Conservation (phyloP, 2,888 invertebrate genomes). For the Selenia dentaria region DNA sequence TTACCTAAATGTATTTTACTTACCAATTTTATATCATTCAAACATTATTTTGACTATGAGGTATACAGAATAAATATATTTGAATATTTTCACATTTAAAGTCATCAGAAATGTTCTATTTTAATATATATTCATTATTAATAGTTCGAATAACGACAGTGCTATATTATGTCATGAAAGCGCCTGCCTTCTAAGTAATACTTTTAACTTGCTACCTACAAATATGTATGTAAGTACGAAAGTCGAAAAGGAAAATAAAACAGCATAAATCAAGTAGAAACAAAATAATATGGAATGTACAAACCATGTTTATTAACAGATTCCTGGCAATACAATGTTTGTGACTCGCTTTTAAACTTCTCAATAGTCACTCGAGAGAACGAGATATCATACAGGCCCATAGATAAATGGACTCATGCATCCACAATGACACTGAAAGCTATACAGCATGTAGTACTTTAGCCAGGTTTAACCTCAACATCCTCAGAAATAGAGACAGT, state of each 20-base stretch:
- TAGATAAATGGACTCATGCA: constrained; percentile 62
- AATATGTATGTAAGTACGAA: constrained; percentile 37
- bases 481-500: constrained; percentile 64
- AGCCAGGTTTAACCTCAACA: constrained; percentile 74
- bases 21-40: constrained; percentile 83
- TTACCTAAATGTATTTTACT: constrained; percentile 79
- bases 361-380: constrained; percentile 51
- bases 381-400: constrained; percentile 50
- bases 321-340: constrained; percentile 85
- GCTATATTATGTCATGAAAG: constrained; percentile 65
- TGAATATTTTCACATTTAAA: constrained; percentile 69
- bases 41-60: constrained; percentile 82
- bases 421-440: constrained; percentile 78
- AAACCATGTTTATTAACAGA: constrained; percentile 89
- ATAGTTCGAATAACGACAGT: constrained; percentile 64
- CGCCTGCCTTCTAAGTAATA: constrained; percentile 58
- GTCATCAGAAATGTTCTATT: constrained; percentile 69
- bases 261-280: constrained; percentile 82
- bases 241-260: constrained; percentile 79
- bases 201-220: constrained; percentile 54
- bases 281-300: constrained; percentile 92
- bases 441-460: constrained; percentile 62
- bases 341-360: constrained; percentile 64
- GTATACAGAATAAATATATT: constrained; percentile 81
- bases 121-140: constrained; percentile 43